These are phyloP conservation scores for Thalassarche chlororhynchos DNA, from an alignment of 2,113 vertebrate species.

Conservation along the genomic window DNA sequence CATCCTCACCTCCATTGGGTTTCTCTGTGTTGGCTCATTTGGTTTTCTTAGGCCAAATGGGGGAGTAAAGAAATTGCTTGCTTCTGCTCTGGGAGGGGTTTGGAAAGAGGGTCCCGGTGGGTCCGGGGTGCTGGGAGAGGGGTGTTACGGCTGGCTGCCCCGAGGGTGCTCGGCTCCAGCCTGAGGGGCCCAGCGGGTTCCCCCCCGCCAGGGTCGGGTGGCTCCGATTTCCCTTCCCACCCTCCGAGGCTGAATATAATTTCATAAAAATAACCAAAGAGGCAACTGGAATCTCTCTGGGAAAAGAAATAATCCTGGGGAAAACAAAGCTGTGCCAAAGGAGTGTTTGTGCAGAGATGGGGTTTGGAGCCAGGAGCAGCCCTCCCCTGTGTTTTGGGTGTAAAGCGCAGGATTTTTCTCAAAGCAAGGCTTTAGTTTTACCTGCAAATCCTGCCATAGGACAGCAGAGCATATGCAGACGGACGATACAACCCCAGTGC, in stretches of 20 bases:
- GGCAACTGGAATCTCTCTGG: not conserved
- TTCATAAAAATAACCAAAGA: not conserved
- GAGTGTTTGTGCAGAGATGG: not conserved
- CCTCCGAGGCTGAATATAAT: not conserved
- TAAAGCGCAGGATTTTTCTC: rapidly evolving
- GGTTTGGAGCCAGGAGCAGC: not conserved
- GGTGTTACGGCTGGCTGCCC: not conserved
- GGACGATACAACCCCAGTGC: rapidly evolving
- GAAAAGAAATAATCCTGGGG: not conserved
- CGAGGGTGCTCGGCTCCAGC: not conserved
- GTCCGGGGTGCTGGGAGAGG: not conserved
- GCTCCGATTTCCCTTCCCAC: not conserved
- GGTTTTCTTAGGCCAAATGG: not conserved
- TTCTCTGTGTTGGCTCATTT: not conserved
- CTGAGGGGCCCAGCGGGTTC: not conserved
- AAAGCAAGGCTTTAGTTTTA: not conserved
- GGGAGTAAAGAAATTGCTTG: not conserved
- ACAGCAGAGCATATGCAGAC: not conserved
- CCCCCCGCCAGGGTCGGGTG: rapidly evolving
- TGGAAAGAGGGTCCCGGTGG: not conserved
- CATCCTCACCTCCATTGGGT: not conserved
- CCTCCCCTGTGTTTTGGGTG: not conserved
- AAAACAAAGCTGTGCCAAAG: not conserved
- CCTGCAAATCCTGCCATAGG: not conserved
- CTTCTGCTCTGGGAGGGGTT: not conserved